phyloP scores from a whole-genome alignment of 1,140 invertebrate species.

The Ceratina japonica region DNA sequence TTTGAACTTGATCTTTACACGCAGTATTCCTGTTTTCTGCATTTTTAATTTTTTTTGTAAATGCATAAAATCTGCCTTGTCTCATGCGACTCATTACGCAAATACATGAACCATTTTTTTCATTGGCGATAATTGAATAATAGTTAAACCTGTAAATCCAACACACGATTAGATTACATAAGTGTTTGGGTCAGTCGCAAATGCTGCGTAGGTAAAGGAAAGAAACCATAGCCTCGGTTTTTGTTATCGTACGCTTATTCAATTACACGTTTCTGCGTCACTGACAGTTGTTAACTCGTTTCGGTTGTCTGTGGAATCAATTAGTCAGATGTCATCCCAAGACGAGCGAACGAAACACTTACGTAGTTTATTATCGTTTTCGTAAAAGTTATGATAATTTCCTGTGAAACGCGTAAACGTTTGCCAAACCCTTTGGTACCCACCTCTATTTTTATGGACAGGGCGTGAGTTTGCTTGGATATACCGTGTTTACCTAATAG shows the following conservation, averaged over 20 bases:
- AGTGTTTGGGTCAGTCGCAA: not conserved
- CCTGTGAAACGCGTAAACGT: not conserved
- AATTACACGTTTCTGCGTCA: not conserved
- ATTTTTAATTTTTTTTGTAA: no score
- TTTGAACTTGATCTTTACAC: no score
- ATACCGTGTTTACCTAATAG: not conserved
- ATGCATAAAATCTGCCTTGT: no score
- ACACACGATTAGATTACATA: not conserved
- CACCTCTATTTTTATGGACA: slow-evolving; percentile 7
- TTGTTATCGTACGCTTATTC: not conserved
- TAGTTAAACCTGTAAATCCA: no score
- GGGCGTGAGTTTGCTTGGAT: no score
- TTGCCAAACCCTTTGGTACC: not conserved
- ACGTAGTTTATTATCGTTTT: not conserved
- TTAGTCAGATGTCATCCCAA: not conserved
- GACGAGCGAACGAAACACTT: not conserved
- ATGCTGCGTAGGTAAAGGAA: no score
- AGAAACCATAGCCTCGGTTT: not conserved
- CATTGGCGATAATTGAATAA: no score
- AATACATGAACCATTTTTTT: no score
- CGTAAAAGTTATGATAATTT: not conserved
- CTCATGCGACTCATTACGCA: no score
- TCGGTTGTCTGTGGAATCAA: not conserved
- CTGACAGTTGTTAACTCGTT: not conserved
- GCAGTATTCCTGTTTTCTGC: no score